Base-by-base conservation (phyloP, 1,140 invertebrate species). In the Contarinia nasturtii region DNA sequence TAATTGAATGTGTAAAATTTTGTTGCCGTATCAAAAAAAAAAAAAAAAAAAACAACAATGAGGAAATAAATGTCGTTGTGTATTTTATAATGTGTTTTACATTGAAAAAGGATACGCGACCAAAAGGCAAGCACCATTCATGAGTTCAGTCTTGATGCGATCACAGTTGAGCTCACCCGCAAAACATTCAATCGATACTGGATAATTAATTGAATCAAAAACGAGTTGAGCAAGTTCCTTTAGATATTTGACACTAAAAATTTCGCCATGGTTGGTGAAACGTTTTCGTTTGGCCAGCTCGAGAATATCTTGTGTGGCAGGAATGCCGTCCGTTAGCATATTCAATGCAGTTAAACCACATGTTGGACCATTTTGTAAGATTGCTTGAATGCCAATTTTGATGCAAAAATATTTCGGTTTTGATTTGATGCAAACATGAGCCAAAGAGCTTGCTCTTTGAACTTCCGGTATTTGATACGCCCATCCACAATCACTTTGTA, bases 261-360 rank as follows among this genome's bases (percentile, higher is more conserved):
- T 81, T 73, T 91, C 87, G 3, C 87, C 86, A 54, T 83, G 79
- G 52, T 76, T 74, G 7, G 81, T 84, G 54, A 74, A 87, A 3
- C 73, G 70, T 51, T 68, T 59, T 2, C 61, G 56, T 59, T 71
- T 70, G 7, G 82, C 78, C 54, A 71, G 69, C 34, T 68, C 61
- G 15, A 77, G 63, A 7, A 89, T 63, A 47, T 77, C 66, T 20
- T 71, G 63, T 1, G 79, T 63, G 2, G 65, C 64, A 2, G 73
- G 69, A 41, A 75, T 65, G 42, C 76, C 73, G 50, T 74, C 67
- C 1, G 77, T 66, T 45, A 79, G 69, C 79, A 89, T 88, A 33
- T 76, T 78, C 11, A 88, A 58, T 5, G 85, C 84, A 18, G 83
- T 80, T 44, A 89, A 61, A 10, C 86, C 86, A 65, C 86, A 90